Evolutionary conservation across 2,113 vertebrate species (phyloP).

Genomic region (Holacanthus passer): DNA sequence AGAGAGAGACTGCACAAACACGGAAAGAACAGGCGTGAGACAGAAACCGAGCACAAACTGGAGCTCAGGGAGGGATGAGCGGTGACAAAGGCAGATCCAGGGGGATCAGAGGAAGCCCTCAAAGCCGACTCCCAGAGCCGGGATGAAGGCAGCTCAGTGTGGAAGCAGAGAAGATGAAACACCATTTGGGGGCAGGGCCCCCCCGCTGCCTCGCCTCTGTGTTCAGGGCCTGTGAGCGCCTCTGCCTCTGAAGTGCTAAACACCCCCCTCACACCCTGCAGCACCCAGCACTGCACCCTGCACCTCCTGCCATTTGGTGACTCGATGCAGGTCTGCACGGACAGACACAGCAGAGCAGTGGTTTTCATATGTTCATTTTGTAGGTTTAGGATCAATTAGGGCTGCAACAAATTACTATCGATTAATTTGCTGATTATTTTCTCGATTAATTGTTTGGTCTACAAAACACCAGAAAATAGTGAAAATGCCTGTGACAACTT

Average conservation of each 20-base stretch:
- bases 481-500: background rate
- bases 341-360: constrained; percentile 4
- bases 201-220: constrained; percentile 78
- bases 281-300: constrained; percentile 59
- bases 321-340: constrained; percentile 30
- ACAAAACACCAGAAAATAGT: background rate
- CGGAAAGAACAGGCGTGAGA: constrained; percentile 12
- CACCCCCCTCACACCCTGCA: constrained; percentile 59
- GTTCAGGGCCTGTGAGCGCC: constrained; percentile 74
- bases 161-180: constrained; percentile 83
- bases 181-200: constrained; percentile 80
- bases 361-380: background rate
- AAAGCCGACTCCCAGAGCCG: constrained; percentile 71
- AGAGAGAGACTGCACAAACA: background rate
- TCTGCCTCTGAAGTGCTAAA: constrained; percentile 79
- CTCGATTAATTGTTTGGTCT: background rate
- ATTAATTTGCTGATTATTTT: background rate
- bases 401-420: background rate
- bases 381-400: background rate
- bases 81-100: constrained; percentile 74
- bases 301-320: constrained; percentile 80
- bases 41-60: constrained; percentile 14
- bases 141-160: constrained; percentile 79
- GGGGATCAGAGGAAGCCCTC: constrained; percentile 76
- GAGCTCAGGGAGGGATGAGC: constrained; percentile 55